Base-by-base conservation (phyloP, 2,797 vertebrate genomes). In the Oryzias dopingdopingensis region DNA sequence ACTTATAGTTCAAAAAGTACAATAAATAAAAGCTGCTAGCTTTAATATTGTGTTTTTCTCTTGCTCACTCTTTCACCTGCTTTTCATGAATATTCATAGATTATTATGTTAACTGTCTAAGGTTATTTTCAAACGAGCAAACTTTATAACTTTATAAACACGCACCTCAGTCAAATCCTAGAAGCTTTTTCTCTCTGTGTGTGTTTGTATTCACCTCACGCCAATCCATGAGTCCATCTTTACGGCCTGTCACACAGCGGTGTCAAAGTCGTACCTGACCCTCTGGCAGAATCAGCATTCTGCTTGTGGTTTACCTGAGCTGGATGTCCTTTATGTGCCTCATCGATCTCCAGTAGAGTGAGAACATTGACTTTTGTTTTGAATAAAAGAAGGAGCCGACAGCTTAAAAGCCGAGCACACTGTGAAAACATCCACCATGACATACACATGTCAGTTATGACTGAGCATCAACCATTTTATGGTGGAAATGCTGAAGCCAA, bases 261-360 rank as follows among this genome's bases (percentile, higher is more conserved):
- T 16, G n/a, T 56, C 62, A 54, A 14, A 53, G 43, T 41, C 60
- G 49, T 23, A 55, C 50, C 18, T 65, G 57, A 32, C 50, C 24
- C 23, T 24, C 44, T 40, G 20, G 40, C 58, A 55, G 60, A 76
- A 81, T 79, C 59, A 67, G 14, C 8, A 83, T 82, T 86, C 73
- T 65, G 65, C 49, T 50, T 52, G 62, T 51, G 59, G 60, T 75
- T 66, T 49, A 68, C 60, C 63, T 67, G 49, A 78, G 67, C 56
- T 79, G 74, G 57, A 70, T 1, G 49, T 77, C 82, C 83, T 87
- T 82, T 71, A 45, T 56, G 50, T 65, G 74, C 13, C 73, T 76
- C 53, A 80, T 86, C 45, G 70, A 85, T 88, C 58, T 45, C 26
- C 42, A 61, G 80, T 74, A 59, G 81, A 82, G 45, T 81, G 77